Base-by-base conservation (phyloP, 1,140 invertebrate species). In the Bombus sylvicola region DNA sequence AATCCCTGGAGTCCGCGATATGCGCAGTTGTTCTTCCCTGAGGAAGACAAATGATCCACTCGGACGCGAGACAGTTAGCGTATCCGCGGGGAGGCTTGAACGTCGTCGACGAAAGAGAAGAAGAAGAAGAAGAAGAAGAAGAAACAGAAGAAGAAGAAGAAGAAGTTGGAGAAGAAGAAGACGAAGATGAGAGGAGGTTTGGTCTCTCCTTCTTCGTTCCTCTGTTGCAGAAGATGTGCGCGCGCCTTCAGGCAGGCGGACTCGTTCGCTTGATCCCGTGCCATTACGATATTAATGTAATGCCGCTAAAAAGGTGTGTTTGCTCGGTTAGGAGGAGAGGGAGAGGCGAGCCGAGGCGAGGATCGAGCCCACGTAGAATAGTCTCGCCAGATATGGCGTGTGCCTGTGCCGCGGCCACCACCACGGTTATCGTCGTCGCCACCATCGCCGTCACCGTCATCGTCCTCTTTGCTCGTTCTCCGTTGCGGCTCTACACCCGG, bases 261-360 rank as follows among this genome's bases (percentile, higher is more conserved):
- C 80, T 87, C 83, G 77, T 77, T 88, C 86, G 87, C 87, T 84
- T 83, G 89, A 90, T 90, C 81, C 89, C 84, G 85, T 89, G 89
- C 92, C 92, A 93, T 93, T 93, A 93, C 89, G 92, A 93, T 94
- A 94, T 92, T 92, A 93, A 91, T 91, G 92, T 91, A 93, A 92
- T 93, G 92, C 90, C 86, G 92, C 89, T 91, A 93, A 93, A 92
- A 94, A 94, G 92, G 93, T 94, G 93, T 93, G 92, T 92, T 94
- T 92, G 92, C 92, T 90, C 90, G 93, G 91, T 87, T 91, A 87
- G 62, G 86, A 79, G 88, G 88, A 86, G 85, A 86, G 88, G 89
- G 86, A 47, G 89, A 91, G 90, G 90, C 81, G 83, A 80, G 86
- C 81, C 84, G 88, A 89, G 90, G 74, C 77, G 91, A 90, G 81